A percentile compares a stretch with the other conserved stretches of the same genome.
Evolutionary conservation across 1,140 invertebrate genomes (phyloP).

Genomic region (Lordiphosa mommai): DNA sequence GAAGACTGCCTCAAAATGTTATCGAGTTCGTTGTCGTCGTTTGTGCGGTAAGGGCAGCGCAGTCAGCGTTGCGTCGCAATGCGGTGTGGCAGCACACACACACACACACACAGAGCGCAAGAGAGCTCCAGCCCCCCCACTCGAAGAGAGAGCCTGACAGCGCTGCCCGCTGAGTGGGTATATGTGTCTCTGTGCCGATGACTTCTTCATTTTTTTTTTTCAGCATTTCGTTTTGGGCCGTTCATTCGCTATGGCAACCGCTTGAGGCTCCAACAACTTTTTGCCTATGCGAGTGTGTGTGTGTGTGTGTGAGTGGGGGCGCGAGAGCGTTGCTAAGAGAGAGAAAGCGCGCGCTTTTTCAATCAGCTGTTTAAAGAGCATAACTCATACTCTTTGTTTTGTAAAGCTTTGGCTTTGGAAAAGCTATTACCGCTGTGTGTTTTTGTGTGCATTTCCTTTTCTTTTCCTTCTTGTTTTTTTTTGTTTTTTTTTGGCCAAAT

Average conservation of each 20-base stretch:
- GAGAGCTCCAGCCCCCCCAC: conserved; percentile 4
- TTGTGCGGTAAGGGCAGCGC: conserved; percentile 7
- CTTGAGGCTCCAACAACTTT: conserved; percentile 15
- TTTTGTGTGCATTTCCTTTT: conserved; percentile 43
- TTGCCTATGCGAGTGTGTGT: too few species aligned
- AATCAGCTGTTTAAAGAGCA: too few species aligned
- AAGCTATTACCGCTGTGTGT: conserved; percentile 19
- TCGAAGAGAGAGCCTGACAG: conserved; percentile 10
- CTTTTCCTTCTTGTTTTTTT: conserved; percentile 20
- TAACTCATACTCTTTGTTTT: neutral
- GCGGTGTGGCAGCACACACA: conserved; percentile 41
- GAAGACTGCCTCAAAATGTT: conserved; percentile 80
- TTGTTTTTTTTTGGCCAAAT: conserved; percentile 28
- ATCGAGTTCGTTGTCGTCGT: conserved; percentile 79
- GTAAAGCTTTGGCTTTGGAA: conserved; percentile 6
- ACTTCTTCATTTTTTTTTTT: conserved; percentile 59
- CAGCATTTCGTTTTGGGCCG: conserved; percentile 62
- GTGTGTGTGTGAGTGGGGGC: too few species aligned
- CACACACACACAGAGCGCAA: conserved; percentile 16
- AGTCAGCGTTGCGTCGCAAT: conserved; percentile 51
- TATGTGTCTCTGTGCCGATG: conserved; percentile 79
- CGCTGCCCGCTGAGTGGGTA: conserved; percentile 69
- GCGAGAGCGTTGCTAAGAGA: conserved; percentile 9
- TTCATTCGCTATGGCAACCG: conserved; percentile 75
- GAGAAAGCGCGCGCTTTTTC: conserved; percentile 13